Percentiles rank a stretch among this genome's conserved stretches.
Conservation (phyloP, 2,113 vertebrate genomes). For the Oxygymnocypris stewartii region DNA sequence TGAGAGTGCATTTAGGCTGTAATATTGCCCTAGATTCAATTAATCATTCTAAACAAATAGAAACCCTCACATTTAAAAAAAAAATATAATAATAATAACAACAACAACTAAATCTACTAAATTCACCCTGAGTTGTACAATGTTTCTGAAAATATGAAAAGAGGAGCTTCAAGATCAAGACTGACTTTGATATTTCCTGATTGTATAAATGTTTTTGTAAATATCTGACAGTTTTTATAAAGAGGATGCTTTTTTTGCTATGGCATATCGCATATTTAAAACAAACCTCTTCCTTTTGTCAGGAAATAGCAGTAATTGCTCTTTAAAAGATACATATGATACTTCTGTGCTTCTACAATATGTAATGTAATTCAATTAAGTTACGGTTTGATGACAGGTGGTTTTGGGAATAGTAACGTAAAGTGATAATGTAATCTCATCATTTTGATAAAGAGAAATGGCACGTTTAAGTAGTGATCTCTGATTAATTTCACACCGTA, state of each 20-base stretch:
- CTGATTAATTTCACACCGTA: no score
- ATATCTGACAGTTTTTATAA: background rate
- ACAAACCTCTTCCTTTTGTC: background rate
- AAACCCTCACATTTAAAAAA: background rate
- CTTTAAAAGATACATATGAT: background rate
- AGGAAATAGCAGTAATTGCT: background rate
- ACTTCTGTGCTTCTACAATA: background rate
- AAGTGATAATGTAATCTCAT: background rate
- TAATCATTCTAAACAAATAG: no score
- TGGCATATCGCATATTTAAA: background rate
- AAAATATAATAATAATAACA: no score
- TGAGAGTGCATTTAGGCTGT: background rate
- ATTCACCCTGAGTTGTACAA: no score
- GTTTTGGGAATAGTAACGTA: background rate
- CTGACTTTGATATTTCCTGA: background rate
- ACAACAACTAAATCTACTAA: no score
- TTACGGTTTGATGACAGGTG: background rate
- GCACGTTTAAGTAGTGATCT: no score
- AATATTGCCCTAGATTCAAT: background rate
- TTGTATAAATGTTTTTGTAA: background rate
- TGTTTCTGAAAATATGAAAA: background rate
- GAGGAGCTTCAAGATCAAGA: background rate
- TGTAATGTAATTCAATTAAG: background rate
- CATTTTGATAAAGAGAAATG: no score
- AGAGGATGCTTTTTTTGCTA: background rate